Evolutionary conservation across 92 coral and sea anemone genomes (phyloP).

Genomic region (Nematostella vectensis): DNA sequence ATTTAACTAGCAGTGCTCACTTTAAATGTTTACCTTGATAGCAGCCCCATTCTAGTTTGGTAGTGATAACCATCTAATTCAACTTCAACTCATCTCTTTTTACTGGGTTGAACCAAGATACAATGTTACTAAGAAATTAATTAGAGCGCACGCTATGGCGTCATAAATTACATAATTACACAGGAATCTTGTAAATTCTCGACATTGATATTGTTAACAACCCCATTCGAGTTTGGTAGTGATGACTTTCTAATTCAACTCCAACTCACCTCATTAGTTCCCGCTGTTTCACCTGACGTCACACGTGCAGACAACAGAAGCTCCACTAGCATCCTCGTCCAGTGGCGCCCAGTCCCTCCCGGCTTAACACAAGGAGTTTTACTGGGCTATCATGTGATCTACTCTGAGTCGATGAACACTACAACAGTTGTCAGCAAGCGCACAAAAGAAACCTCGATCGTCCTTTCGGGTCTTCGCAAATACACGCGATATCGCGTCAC

Average conservation of each 20-base stretch:
- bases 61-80: background rate
- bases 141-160: too few relatives aligned
- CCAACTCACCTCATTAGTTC: too few relatives aligned
- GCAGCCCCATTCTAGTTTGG: too few relatives aligned
- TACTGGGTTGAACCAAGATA: background rate
- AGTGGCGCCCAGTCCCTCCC: constrained; percentile 12
- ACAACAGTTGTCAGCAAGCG: background rate
- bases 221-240: too few relatives aligned
- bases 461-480: background rate
- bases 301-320: constrained; percentile 6
- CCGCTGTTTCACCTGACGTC: background rate
- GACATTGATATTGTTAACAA: too few relatives aligned
- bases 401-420: background rate
- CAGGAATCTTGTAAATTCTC: too few relatives aligned
- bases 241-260: too few relatives aligned
- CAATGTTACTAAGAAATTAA: background rate
- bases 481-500: background rate
- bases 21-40: too few relatives aligned
- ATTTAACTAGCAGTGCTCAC: too few relatives aligned
- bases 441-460: background rate
- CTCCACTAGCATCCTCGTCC: constrained; percentile 2
- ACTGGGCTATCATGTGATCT: background rate
- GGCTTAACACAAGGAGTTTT: background rate
- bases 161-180: too few relatives aligned
- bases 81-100: background rate